Evolutionary conservation across 2,113 vertebrate genomes (phyloP), one percentile per base, ranked within the genome.

Genomic region (Neodontobutis hainanensis): DNA sequence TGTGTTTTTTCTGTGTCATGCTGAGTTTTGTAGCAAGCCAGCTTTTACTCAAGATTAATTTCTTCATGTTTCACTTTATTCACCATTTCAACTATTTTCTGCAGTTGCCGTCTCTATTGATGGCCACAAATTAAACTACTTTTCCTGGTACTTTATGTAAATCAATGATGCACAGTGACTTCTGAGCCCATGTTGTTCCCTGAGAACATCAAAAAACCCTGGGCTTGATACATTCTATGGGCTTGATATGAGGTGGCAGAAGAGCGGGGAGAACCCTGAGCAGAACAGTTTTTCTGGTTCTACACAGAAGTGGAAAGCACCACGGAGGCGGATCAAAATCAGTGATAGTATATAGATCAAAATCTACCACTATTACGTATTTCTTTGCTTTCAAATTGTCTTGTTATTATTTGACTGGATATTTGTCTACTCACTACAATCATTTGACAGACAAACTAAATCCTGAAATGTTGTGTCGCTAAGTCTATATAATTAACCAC

Each of bases 241-340:
- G 19, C 61, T 81, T 15, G 61, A 50, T 83, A 89, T 89, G 86
- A 90, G 77, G 67, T 87, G 85, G 73, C 78, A 77, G 64, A 65
- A 75, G n/a, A 66, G 19, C 0, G 85, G 81, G 85, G 83, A 84
- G 81, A 78, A 82, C 83, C 85, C 85, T 84, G 63, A 43, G 70
- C 61, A 83, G 70, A 61, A 77, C 68, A 72, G 70, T 73, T 84
- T 78, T 78, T 78, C 68, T 71, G 52, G 76, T 68, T 78, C 70
- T 50, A 73, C 61, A 57, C 65, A 36, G 68, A 10, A n/a, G 55
- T 58, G 86, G 86, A 90, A 90, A 90, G 66, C 83, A 90, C 88
- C 88, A 61, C 2, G 36, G 75, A 87, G 78, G 86, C 40, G 63
- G 69, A 86, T 73, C 8, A 80, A 90, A 88, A 90, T 85, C 19